Base-by-base conservation (phyloP, 1,140 invertebrate genomes). In the Drosophila elegans region DNA sequence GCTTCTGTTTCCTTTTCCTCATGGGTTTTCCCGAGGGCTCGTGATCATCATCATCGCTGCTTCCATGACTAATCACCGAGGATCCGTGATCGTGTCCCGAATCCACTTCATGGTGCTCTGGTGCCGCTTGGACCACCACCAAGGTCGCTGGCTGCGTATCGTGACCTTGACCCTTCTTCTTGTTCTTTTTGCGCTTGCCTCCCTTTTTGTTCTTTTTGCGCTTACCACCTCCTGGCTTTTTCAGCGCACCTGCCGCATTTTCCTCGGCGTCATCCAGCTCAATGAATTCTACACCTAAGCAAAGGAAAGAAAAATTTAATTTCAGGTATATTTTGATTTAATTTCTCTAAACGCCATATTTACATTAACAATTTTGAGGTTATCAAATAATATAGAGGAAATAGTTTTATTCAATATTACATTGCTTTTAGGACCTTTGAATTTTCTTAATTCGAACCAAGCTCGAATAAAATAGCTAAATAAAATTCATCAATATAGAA, bases 121-220 rank as follows among this genome's bases (percentile, higher is more conserved):
- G 81, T 1, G 81, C 81, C 10, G 64, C 71, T 55, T 92, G 90
- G 42, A 92, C 81, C 27, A 92, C 74, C 36, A 92, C 78, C 52
- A 92, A 42, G 3, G 88, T 91, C 27, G 88, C 77, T 12, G 91
- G 85, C 10, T 75, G 73, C 3, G 68, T 57, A 0, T 71, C 68
- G 10, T 88, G 72, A 3, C 73, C 57, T 0, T 82, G 84, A 5
- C 74, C 74, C 56, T 85, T 77, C 59, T 85, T 77, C 38, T 78
- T 71, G 51, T 78, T 86, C 45, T 74, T 84, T 42, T 57, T 71
- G 36, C 64, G 68, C 46, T 82, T 79, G 36, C 49, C 52, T 25
- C 82, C 80, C 11, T 60, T 76, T 2, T 85, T 91, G 27, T 84
- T 78, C 38, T 84, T 78, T 16, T 89, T 91, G 12, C 83, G 90